Evolutionary conservation across 2,888 invertebrate species (phyloP).

Genomic region (Notodonta ziczac): DNA sequence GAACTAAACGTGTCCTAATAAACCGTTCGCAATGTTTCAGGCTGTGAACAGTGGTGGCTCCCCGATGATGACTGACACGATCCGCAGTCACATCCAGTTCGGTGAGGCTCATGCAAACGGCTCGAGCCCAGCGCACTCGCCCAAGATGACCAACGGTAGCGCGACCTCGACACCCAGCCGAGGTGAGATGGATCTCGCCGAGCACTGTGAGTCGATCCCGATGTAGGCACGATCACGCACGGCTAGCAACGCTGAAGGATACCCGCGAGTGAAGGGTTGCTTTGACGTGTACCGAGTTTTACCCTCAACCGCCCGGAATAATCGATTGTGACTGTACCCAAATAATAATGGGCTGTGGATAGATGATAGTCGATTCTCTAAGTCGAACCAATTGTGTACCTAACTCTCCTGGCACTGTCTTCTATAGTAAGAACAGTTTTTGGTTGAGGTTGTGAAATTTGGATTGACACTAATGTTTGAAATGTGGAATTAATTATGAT

Average conservation of each 20-base stretch:
- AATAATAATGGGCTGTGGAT: background rate
- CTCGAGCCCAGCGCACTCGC: slow-evolving; percentile 63
- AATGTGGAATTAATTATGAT: slow-evolving; percentile 22
- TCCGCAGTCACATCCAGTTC: slow-evolving; percentile 86
- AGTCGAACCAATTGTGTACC: too few relatives aligned
- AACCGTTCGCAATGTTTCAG: slow-evolving; percentile 51
- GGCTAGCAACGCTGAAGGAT: slow-evolving; percentile 46
- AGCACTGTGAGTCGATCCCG: slow-evolving; percentile 77
- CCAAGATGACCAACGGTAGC: slow-evolving; percentile 71
- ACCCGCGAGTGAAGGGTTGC: slow-evolving; percentile 15
- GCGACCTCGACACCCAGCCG: slow-evolving; percentile 76
- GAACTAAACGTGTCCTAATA: background rate
- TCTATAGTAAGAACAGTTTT: background rate
- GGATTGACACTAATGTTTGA: background rate
- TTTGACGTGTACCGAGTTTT: background rate
- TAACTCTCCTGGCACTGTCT: too few relatives aligned
- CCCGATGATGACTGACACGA: slow-evolving; percentile 84
- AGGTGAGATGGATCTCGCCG: slow-evolving; percentile 77
- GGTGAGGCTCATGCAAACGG: slow-evolving; percentile 74
- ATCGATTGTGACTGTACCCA: background rate
- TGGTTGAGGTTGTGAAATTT: background rate
- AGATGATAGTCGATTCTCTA: too few relatives aligned
- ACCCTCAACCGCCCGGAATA: background rate
- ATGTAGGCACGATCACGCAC: slow-evolving; percentile 74
- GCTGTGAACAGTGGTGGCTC: slow-evolving; percentile 73